A percentile compares a stretch with the other conserved stretches of the same genome.
These are phyloP conservation scores for Natrix natrix DNA, from an alignment of 2,797 vertebrate species.

Conservation along the genomic window DNA sequence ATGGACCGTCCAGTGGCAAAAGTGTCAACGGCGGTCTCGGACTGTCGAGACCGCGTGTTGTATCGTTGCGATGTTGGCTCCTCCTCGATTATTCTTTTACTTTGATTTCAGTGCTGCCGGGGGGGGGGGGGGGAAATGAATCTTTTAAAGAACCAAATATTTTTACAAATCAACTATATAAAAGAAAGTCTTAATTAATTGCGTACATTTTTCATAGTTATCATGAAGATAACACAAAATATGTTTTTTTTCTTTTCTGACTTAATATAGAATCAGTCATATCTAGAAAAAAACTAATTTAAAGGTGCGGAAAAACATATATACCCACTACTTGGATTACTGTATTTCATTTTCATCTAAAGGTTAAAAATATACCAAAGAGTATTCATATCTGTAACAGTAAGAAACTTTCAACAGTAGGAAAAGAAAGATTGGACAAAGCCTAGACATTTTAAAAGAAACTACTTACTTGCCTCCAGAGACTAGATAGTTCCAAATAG, in stretches of 20 bases:
- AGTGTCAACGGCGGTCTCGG: too few relatives aligned
- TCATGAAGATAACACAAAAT: neutral
- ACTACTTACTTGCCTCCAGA: constrained; percentile 33
- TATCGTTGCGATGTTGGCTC: too few relatives aligned
- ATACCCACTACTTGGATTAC: neutral
- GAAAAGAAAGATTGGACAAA: constrained; percentile 11
- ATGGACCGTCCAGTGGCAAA: too few relatives aligned
- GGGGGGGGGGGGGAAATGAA: neutral
- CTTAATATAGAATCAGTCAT: neutral
- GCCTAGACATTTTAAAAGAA: constrained; percentile 3
- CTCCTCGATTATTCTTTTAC: neutral
- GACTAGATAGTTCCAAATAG: constrained; percentile 33
- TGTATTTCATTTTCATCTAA: neutral
- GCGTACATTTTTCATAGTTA: neutral
- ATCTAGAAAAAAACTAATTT: neutral
- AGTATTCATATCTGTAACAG: neutral
- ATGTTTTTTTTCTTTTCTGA: neutral
- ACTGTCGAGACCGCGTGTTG: too few relatives aligned
- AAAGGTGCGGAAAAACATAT: neutral
- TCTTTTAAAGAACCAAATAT: neutral
- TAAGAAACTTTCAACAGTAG: neutral
- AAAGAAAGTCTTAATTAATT: neutral
- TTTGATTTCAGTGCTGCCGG: neutral
- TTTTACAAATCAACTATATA: neutral
- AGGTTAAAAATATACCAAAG: accelerated